These are phyloP conservation scores for Mesoligia furuncula DNA, from an alignment of 2,888 invertebrate genomes.

Conservation along the genomic window DNA sequence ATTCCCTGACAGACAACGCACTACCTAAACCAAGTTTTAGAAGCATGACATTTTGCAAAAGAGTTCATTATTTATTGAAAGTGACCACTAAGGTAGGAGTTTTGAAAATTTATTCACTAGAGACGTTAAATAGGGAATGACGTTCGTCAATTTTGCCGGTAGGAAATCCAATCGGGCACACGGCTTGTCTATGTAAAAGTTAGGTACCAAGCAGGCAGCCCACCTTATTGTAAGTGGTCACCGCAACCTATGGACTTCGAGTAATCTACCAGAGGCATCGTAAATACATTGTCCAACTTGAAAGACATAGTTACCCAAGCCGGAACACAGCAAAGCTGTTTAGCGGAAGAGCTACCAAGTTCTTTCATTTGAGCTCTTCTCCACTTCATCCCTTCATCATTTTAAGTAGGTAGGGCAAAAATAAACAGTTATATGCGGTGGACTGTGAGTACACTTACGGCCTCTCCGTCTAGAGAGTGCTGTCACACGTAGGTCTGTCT, in stretches of 20 bases:
- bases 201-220: neutral
- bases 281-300: neutral
- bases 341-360: neutral
- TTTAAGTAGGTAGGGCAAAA: neutral
- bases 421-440: neutral
- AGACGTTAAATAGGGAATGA: no score
- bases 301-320: neutral
- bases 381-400: neutral
- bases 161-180: no score
- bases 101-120: neutral
- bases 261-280: neutral
- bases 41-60: neutral
- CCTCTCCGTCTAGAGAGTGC: neutral
- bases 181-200: no score
- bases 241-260: neutral
- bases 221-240: neutral
- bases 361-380: neutral
- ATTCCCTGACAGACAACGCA: neutral
- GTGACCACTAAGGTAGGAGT: neutral
- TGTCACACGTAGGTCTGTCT: neutral
- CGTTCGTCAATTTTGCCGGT: no score
- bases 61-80: neutral
- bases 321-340: neutral
- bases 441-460: neutral
- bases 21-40: neutral